Base-by-base conservation (phyloP, 1,140 invertebrate species). In the Pogonognathellus flavescens region DNA sequence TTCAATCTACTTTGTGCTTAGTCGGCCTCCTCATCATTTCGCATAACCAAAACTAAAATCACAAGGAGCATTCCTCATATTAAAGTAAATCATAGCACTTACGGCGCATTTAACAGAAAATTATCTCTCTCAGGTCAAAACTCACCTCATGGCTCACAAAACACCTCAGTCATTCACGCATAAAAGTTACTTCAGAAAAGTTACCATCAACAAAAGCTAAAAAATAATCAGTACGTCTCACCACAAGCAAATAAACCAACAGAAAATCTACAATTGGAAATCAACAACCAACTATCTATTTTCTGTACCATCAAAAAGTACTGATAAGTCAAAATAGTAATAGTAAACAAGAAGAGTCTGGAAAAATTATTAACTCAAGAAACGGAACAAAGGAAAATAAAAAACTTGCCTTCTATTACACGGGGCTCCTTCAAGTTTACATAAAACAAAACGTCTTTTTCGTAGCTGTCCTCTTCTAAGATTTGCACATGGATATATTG, bases 401-500 rank as follows among this genome's bases (percentile, higher is more conserved):
- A 50, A 60, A 20, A 90, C 93, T 94, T 93, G 96, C 96, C 95
- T 93, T 95, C 95, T 89, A 96, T 92, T 89, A 96, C 92, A 89
- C 94, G 93, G 9, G 98, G 98, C 88, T 97, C 94, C 16, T 95
- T 96, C 5, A 99, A 91, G 90, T 98, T 95, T 0, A 99, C 94
- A 90, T 95, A 97, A 90, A 99, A 98, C 13, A 95, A 92, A 10
- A 98, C 96, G 90, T 97, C 96, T 91, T 99, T 99, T 91, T 99
- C 97, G 90, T 99, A 99, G 90, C 97, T 97, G 91, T 99, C 98
- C 90, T 99, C 97, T 92, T 99, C 98, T 84, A 97, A 93, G 86
- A 99, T 98, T 84, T 94, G 93, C 82, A 99, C 92, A 49, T 93
- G 92, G 89, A 99, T 96, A 84, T 92, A 92, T 93, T 97, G 95